These are phyloP conservation scores for Drosophila lowei DNA, from an alignment of 1,140 invertebrate genomes.

Conservation along the genomic window DNA sequence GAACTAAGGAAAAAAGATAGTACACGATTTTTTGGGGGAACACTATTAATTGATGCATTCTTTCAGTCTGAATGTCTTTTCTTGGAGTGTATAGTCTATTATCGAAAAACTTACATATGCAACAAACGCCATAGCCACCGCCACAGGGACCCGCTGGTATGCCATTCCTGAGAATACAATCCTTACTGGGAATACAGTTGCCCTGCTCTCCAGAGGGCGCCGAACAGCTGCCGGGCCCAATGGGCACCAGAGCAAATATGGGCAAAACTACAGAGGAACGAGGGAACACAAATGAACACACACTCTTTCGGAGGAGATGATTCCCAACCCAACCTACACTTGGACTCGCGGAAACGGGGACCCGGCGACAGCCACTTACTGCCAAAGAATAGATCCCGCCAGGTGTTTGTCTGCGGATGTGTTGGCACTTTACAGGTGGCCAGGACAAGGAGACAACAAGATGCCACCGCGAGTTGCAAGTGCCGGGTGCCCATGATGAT, in stretches of 20 bases:
- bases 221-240: slow-evolving; percentile 88
- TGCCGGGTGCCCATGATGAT: slow-evolving; percentile 10
- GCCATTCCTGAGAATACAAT: slow-evolving; percentile 88
- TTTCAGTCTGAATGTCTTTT: too few relatives aligned
- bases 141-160: slow-evolving; percentile 89
- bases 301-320: background rate
- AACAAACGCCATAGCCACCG: slow-evolving; percentile 84
- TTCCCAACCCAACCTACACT: slow-evolving; percentile 61
- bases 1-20: slow-evolving; percentile 84
- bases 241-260: slow-evolving; percentile 89
- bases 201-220: slow-evolving; percentile 90
- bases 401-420: slow-evolving; percentile 49
- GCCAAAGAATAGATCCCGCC: slow-evolving; percentile 74
- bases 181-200: slow-evolving; percentile 88
- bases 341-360: slow-evolving; percentile 65
- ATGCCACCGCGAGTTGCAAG: slow-evolving; percentile 9
- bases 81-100: background rate
- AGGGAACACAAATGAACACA: background rate
- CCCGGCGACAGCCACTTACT: slow-evolving; percentile 60
- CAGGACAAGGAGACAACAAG: slow-evolving; percentile 28
- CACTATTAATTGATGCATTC: too few relatives aligned
- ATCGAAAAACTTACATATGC: slow-evolving; percentile 68
- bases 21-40: too few relatives aligned
- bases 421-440: slow-evolving; percentile 49
- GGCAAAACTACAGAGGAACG: slow-evolving; percentile 86